phyloP scores from a whole-genome alignment of 2,888 invertebrate genomes.

The Xestobium rufovillosum region DNA sequence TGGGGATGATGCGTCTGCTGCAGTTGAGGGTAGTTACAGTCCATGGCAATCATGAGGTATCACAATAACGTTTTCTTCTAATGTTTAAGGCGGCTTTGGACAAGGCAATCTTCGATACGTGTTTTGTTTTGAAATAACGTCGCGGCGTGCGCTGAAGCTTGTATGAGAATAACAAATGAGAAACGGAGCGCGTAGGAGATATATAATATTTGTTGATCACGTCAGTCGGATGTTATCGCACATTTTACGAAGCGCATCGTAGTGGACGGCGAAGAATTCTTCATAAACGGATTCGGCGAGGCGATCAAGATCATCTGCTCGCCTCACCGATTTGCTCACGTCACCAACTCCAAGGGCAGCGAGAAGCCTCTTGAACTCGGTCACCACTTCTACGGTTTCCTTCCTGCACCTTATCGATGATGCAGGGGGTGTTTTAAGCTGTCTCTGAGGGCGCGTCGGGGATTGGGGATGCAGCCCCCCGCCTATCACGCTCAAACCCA shows the following conservation, averaged over 20 bases:
- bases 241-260: too few species aligned
- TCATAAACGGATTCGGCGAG: conserved; percentile 35
- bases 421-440: too few species aligned
- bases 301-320: conserved; percentile 33
- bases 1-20: conserved; percentile 20
- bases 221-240: conserved; percentile 38
- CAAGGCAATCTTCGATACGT: conserved; percentile 15
- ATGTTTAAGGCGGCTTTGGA: conserved; percentile 1
- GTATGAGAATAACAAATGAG: neutral
- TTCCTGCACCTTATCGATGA: conserved; percentile 52
- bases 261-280: conserved; percentile 49
- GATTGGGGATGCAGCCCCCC: too few species aligned
- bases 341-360: conserved; percentile 41
- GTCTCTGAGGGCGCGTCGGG: too few species aligned
- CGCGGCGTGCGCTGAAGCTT: neutral
- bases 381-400: conserved; percentile 52
- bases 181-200: conserved; percentile 8
- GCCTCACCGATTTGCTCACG: conserved; percentile 33
- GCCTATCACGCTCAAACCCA: too few species aligned
- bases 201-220: conserved; percentile 20
- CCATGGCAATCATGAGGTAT: conserved; percentile 16
- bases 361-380: conserved; percentile 57
- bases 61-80: conserved; percentile 26
- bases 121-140: conserved; percentile 3
- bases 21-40: conserved; percentile 25